Conservation (phyloP, 2,113 vertebrate genomes). For the Carassius auratus region DNA sequence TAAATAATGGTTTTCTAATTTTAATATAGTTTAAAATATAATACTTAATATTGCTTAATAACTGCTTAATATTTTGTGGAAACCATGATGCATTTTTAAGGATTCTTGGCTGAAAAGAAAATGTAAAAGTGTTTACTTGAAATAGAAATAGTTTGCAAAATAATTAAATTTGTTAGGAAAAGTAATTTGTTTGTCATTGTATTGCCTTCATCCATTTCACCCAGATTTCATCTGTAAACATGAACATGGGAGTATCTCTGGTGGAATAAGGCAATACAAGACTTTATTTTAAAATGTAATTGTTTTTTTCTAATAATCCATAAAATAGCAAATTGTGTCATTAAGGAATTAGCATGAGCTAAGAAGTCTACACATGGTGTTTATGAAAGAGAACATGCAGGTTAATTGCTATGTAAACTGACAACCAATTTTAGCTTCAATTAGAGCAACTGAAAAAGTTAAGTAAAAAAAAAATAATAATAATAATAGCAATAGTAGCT, state of each 20-base stretch:
- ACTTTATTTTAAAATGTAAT: not conserved
- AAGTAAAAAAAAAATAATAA: not conserved
- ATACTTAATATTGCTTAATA: not conserved
- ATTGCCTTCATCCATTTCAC: not conserved
- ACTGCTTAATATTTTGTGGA: not conserved
- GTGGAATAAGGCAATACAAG: not conserved
- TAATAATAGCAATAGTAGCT: not conserved
- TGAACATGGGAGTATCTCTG: not conserved
- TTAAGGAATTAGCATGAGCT: not conserved
- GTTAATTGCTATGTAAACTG: constrained; percentile 14
- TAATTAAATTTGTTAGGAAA: not conserved
- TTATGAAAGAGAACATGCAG: not conserved
- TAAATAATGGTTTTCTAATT: not conserved
- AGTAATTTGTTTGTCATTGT: not conserved
- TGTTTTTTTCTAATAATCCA: not conserved
- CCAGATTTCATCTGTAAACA: not conserved
- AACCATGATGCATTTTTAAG: not conserved
- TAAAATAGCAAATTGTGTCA: not conserved
- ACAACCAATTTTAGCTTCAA: constrained; percentile 1
- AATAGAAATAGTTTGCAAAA: not conserved
- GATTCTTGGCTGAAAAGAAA: not conserved
- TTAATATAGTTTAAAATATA: not conserved
- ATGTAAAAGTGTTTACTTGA: not conserved
- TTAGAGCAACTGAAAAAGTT: constrained; percentile 25
- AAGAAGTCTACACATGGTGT: not conserved